A percentile compares a stretch with the other conserved stretches of the same genome.
phyloP scores from a whole-genome alignment of 2,113 vertebrate genomes.

The Grantiella picta region DNA sequence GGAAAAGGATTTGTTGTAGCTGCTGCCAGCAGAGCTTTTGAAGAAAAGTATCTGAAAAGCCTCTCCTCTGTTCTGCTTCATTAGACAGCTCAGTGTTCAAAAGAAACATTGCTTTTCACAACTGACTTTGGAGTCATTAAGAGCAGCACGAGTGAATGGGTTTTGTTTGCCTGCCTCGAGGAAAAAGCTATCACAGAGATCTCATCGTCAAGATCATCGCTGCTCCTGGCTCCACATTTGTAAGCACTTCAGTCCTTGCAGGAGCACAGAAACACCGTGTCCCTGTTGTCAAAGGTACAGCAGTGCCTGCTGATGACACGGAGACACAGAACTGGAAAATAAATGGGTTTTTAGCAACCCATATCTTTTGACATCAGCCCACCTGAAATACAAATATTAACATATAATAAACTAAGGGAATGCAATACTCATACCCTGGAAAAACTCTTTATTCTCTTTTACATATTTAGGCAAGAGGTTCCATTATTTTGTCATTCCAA shows the following conservation, averaged over 20 bases:
- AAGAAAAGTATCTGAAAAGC: not conserved
- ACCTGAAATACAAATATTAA: not conserved
- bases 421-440: not conserved
- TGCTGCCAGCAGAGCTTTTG: not conserved
- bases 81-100: not conserved
- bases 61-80: not conserved
- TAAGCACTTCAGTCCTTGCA: not conserved
- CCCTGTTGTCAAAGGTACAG: not conserved
- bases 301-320: not conserved
- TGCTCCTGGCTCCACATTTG: not conserved
- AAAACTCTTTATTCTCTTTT: not conserved
- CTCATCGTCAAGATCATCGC: not conserved
- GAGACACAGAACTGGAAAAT: not conserved
- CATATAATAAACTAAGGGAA: fast-evolving
- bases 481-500: not conserved
- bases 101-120: not conserved
- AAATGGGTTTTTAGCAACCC: not conserved
- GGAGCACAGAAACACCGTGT: not conserved
- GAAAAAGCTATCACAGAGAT: not conserved
- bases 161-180: not conserved
- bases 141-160: not conserved
- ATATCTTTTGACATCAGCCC: not conserved
- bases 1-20: not conserved
- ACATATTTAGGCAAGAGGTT: not conserved
- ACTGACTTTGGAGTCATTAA: not conserved